A percentile compares a stretch with the other conserved stretches of the same genome.
Evolutionary conservation across 2,113 vertebrate genomes (phyloP).

Genomic region (Rhea pennata): DNA sequence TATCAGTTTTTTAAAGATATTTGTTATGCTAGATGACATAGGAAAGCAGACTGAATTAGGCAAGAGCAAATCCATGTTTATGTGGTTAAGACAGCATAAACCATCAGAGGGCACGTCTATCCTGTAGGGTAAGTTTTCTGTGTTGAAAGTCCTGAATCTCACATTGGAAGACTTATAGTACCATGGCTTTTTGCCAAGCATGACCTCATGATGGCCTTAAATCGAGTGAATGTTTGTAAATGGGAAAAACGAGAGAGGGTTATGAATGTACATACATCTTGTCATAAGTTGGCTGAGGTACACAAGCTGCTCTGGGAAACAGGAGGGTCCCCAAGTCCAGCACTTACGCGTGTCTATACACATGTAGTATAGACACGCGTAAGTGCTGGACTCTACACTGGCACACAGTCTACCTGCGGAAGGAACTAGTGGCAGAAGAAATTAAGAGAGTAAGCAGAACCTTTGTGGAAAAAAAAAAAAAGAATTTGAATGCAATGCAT

Average conservation of each 20-base stretch:
- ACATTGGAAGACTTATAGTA: rapidly evolving
- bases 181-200: rapidly evolving
- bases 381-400: background rate
- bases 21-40: background rate
- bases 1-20: background rate
- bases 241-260: background rate
- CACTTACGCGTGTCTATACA: too few relatives aligned
- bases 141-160: background rate
- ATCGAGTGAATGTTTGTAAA: background rate
- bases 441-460: background rate
- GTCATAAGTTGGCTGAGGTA: background rate
- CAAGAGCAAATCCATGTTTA: background rate
- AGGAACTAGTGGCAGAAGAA: background rate
- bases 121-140: background rate
- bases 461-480: background rate
- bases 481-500: background rate
- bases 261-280: background rate
- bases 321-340: rapidly evolving
- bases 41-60: background rate
- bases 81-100: background rate
- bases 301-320: background rate
- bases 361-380: too few relatives aligned
- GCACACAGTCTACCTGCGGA: background rate
- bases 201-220: background rate
- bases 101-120: background rate